Base-by-base conservation (phyloP, 2,888 invertebrate genomes). In the Disparrhopalites patrizii region DNA sequence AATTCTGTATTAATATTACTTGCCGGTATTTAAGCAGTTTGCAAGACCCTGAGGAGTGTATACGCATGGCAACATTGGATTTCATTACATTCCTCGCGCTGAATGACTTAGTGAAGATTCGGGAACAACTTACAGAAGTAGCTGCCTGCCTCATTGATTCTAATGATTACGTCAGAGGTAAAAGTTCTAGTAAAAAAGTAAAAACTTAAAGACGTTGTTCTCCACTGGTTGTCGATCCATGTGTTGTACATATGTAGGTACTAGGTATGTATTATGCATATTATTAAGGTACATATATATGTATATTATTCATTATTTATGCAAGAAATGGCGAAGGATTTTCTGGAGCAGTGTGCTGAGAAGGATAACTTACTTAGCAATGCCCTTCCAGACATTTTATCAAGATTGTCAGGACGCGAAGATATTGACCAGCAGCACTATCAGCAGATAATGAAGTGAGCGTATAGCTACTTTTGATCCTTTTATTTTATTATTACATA, bases 321-420 rank as follows among this genome's bases (percentile, higher is more conserved):
- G n/a, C n/a, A n/a, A n/a, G 43, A 62, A 58, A 62, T 67, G 51
- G 73, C 74, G 1, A 65, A 66, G 52, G 74, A 74, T 36, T 71
- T 72, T 54, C 66, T 74, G 43, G 68, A 69, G 28, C 69, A 71
- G 52, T 71, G 72, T 47, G 68, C 69, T 10, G 70, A 71, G 33
- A 74, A 74, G 55, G 73, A 74, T 47, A 73, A 73, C 36, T 57
- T 72, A 13, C 30, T 74, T 10, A 69, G 67, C 33, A 74, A 74
- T 57, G 69, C 67, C 13, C 62, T 74, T 40, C 73, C 74, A 0
- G 74, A 74, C 47, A 70, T 74, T 36, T 27, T 73, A 25, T 70
- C 73, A 10, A 61, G 68, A 13, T 60, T 74, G 3, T 73, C 72
- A 0, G 50, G 43, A 0, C 52, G 66, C 30, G 68, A 70, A 5